Evolutionary conservation across 2,113 vertebrate species (phyloP).

Genomic region (Circaetus cinerascens): DNA sequence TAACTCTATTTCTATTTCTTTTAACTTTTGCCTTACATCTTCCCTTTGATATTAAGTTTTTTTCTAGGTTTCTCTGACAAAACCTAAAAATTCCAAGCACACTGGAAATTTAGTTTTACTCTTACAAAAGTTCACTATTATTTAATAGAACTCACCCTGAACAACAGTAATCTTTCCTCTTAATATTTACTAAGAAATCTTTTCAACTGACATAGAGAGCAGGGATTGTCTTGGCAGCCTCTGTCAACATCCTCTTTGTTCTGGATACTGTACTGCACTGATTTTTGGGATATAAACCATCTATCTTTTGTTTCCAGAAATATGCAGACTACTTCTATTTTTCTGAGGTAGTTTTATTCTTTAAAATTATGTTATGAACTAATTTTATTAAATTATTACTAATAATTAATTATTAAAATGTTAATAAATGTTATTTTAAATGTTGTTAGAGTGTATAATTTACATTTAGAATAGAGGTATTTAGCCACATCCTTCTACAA

Average conservation of each 20-base stretch:
- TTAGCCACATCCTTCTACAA: not conserved
- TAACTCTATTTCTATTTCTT: not conserved
- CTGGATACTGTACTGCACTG: not conserved
- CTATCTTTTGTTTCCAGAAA: not conserved
- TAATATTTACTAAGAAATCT: not conserved
- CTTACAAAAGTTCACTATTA: not conserved
- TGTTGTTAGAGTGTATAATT: not conserved
- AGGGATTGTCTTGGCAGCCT: not conserved
- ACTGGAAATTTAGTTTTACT: not conserved
- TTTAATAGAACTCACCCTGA: not conserved
- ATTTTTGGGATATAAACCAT: not conserved
- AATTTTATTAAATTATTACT: not conserved
- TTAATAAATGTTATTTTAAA: not conserved
- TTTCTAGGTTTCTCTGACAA: not conserved
- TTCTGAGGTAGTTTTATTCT: not conserved
- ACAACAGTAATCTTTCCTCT: not conserved
- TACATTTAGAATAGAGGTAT: not conserved
- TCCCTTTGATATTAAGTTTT: not conserved
- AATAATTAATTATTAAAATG: not conserved
- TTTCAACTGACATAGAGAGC: not conserved
- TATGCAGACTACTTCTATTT: not conserved
- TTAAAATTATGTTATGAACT: not conserved
- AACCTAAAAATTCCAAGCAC: not conserved
- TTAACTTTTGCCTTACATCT: not conserved
- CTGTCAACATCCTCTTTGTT: not conserved